Percentiles rank a stretch among this genome's conserved stretches.
phyloP scores from a whole-genome alignment of 1,140 invertebrate species.

The Leptopilina clavipes region DNA sequence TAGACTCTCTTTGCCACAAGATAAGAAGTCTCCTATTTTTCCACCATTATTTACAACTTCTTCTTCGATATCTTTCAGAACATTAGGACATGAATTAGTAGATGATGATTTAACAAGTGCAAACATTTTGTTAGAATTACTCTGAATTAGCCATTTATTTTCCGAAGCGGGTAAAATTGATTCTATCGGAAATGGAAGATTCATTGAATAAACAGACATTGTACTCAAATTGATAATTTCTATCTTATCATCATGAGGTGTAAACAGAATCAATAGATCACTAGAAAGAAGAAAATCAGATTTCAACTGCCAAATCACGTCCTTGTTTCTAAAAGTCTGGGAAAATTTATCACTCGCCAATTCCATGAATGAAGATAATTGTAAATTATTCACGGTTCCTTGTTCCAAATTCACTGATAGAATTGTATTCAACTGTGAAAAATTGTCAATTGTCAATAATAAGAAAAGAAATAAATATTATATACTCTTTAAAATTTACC shows the following conservation, averaged over 20 bases:
- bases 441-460: neutral
- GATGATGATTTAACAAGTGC: constrained; percentile 61
- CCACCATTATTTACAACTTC: constrained; percentile 43
- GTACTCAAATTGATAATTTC: constrained; percentile 68
- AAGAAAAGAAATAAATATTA: constrained; percentile 1
- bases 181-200: constrained; percentile 67
- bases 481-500: constrained; percentile 56
- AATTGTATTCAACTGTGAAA: constrained; percentile 65
- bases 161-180: constrained; percentile 63
- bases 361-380: constrained; percentile 64
- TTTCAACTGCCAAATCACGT: constrained; percentile 62
- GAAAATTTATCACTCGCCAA: constrained; percentile 64
- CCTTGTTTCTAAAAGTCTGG: constrained; percentile 56
- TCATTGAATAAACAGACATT: constrained; percentile 63
- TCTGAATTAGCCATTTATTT: constrained; percentile 70
- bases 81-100: constrained; percentile 59
- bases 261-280: constrained; percentile 64
- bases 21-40: constrained; percentile 56
- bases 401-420: constrained; percentile 61
- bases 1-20: constrained; percentile 48
- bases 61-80: constrained; percentile 66
- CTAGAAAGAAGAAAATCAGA: constrained; percentile 58
- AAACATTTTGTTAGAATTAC: constrained; percentile 59
- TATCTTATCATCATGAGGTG: constrained; percentile 61
- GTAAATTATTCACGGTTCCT: constrained; percentile 57